phyloP scores from a whole-genome alignment of 2,888 invertebrate genomes.

The Phengaris arion region DNA sequence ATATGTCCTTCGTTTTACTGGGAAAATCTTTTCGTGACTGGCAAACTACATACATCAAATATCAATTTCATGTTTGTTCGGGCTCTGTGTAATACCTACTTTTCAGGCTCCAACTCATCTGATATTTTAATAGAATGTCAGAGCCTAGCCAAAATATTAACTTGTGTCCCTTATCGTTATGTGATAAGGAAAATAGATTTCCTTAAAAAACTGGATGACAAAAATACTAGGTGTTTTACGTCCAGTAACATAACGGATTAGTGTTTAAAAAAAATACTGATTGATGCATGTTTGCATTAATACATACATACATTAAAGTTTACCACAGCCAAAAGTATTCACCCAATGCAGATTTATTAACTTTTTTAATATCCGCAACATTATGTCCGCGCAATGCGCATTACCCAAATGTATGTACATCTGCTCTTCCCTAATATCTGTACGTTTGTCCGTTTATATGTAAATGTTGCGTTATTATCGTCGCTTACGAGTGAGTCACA shows the following conservation, averaged over 20 bases:
- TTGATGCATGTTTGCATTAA: too few relatives aligned
- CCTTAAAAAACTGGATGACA: too few relatives aligned
- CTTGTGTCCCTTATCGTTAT: background rate
- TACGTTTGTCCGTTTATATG: conserved; percentile 14
- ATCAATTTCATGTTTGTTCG: conserved; percentile 13
- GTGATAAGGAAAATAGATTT: background rate
- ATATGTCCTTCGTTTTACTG: too few relatives aligned
- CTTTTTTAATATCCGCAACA: too few relatives aligned
- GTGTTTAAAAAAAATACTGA: too few relatives aligned
- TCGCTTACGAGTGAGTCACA: conserved; percentile 15
- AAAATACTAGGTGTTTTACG: background rate
- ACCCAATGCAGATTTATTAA: too few relatives aligned
- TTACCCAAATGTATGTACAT: background rate
- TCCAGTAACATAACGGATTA: background rate
- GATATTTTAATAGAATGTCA: conserved; percentile 6
- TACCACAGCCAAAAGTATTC: too few relatives aligned
- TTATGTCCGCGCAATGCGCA: background rate
- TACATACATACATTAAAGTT: too few relatives aligned
- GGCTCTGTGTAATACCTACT: background rate
- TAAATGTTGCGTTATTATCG: conserved; percentile 10
- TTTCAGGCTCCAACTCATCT: background rate
- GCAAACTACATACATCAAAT: background rate
- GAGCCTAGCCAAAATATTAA: background rate
- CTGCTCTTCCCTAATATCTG: background rate
- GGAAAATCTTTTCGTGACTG: background rate